Evolutionary conservation across 2,797 vertebrate species (phyloP).

Genomic region (Prionace glauca): DNA sequence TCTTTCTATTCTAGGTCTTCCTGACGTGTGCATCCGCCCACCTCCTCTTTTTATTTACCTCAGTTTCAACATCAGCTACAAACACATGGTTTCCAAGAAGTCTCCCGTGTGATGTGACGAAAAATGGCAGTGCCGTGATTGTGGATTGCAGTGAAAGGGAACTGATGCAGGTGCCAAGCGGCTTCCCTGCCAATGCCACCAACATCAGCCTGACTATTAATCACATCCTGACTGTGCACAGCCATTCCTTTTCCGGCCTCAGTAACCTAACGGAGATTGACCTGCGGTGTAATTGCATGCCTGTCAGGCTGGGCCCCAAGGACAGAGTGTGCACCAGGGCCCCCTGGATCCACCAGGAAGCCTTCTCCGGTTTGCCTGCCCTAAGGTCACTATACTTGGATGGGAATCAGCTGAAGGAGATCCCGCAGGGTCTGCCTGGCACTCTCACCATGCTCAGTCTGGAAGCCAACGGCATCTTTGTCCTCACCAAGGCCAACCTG

Average conservation of each 20-base stretch:
- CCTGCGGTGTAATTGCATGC: slow-evolving; percentile 89
- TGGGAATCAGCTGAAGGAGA: slow-evolving; percentile 75
- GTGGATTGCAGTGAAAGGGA: slow-evolving; percentile 78
- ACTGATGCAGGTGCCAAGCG: slow-evolving; percentile 63
- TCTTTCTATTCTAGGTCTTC: slow-evolving; percentile 51
- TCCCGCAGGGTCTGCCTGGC: slow-evolving; percentile 73
- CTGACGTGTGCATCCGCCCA: slow-evolving; percentile 44
- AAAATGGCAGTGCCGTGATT: slow-evolving; percentile 52
- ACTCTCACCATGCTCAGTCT: slow-evolving; percentile 76
- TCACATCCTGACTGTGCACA: slow-evolving; percentile 67
- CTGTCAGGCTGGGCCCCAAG: slow-evolving; percentile 75
- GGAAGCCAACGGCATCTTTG: slow-evolving; percentile 79
- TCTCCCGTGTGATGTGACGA: slow-evolving; percentile 71
- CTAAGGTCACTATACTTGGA: slow-evolving; percentile 81
- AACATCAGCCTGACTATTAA: slow-evolving; percentile 92
- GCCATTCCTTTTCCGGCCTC: slow-evolving; percentile 65
- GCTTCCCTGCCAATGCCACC: slow-evolving; percentile 76
- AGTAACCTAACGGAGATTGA: slow-evolving; percentile 79
- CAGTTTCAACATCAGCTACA: slow-evolving; percentile 50
- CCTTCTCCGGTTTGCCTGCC: slow-evolving; percentile 63
- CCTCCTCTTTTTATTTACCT: slow-evolving; percentile 52
- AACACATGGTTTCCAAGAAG: slow-evolving; percentile 74
- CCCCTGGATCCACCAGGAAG: slow-evolving; percentile 58
- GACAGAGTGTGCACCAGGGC: slow-evolving; percentile 61
- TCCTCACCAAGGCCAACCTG: slow-evolving; percentile 65